Base-by-base conservation (phyloP, 2,797 vertebrate species). In the Coracias cyanogaster region DNA sequence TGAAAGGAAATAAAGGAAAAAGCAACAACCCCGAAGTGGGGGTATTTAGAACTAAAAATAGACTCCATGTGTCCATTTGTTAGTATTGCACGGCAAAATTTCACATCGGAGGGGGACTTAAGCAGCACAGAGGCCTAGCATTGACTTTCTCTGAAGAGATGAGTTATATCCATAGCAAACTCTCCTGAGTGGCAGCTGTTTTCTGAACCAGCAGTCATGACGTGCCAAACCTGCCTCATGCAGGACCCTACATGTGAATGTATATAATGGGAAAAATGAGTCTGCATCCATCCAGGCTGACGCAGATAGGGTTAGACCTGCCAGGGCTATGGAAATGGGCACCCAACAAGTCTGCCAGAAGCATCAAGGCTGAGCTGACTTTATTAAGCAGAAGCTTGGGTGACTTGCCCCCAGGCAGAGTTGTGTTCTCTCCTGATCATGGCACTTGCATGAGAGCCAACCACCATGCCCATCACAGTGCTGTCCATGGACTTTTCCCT, bases 1-100 rank as follows among this genome's bases (percentile, higher is more conserved):
- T 95, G 83, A 96, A 95, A 96, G 88, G 90, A 96, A 97, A 92
- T 65, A 81, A 61, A 93, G 65, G 83, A 82, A 96, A 93, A 95
- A 93, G 78, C 74, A 93, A 78, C 65, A 51, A 37, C 41, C 39
- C 74, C 20, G 35, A 83, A 94, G 74, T 37, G 37, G 5, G n/a
- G 29, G 8, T 37, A 74, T 82, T 90, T 77, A 58, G 74, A 86
- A 89, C 74, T 90, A 85, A 94, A 94, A 96, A 95, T 96, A 95
- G 71, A 62, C 57, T 64, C 64, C 67, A 29, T 46, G 29, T 77
- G 46, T 87, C 86, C 86, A 58, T 95, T 89, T 89, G 21, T 43
- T 76, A 64, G 82, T 89, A 62, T 31, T 91, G 46, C n/a, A 87
- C 0, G 2, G 45, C 35, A 73, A 82, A 87, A 85, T 54, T 82